Conservation (phyloP, 2,113 vertebrate species). For the Gobiocypris rarus region DNA sequence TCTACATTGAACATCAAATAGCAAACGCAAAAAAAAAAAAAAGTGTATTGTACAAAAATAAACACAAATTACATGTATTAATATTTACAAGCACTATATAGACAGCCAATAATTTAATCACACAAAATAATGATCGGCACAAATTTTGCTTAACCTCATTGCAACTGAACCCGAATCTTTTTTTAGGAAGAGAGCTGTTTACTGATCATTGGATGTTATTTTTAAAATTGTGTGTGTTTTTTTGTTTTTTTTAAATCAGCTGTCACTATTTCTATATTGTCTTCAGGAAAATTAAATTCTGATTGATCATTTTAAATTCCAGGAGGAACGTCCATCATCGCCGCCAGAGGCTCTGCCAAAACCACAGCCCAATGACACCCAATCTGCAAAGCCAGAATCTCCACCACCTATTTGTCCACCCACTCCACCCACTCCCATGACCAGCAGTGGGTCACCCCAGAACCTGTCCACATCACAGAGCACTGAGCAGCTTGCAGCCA, state of each 20-base stretch:
- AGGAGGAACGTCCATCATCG: conserved; percentile 68
- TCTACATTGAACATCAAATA: not conserved
- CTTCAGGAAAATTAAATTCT: not conserved
- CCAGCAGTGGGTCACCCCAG: conserved; percentile 64
- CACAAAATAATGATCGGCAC: not conserved
- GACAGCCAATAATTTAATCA: too few species aligned
- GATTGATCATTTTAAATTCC: conserved; percentile 28
- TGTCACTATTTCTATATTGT: not conserved
- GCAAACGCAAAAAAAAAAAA: not conserved
- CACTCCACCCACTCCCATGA: conserved; percentile 68
- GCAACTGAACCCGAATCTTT: not conserved
- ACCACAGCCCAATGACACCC: conserved; percentile 51
- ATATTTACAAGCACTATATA: too few species aligned
- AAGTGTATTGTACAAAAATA: not conserved
- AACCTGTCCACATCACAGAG: conserved; percentile 66
- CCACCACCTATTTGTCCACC: conserved; percentile 51
- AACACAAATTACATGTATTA: not conserved
- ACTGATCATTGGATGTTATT: not conserved
- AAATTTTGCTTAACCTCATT: not conserved
- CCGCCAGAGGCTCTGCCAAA: conserved; percentile 61
- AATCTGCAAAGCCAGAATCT: conserved; percentile 63
- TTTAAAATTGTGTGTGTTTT: not conserved
- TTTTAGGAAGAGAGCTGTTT: not conserved
- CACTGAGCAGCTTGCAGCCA: conserved; percentile 70
- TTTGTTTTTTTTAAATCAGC: not conserved